phyloP scores from a whole-genome alignment of 2,113 vertebrate species.

The Halcyon senegalensis region DNA sequence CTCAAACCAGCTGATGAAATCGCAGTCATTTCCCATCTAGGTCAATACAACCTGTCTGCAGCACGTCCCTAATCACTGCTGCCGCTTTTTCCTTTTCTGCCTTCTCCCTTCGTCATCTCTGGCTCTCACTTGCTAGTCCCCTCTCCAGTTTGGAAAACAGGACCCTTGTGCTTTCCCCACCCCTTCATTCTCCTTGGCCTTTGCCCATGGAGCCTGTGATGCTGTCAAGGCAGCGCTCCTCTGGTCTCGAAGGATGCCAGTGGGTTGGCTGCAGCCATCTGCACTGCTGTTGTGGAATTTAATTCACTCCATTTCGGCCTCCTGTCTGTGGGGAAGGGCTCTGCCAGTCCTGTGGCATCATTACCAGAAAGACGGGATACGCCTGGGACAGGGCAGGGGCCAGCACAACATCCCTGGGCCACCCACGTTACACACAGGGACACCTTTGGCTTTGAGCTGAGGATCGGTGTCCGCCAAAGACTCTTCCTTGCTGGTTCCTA shows the following conservation, averaged over 20 bases:
- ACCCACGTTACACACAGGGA: fast-evolving
- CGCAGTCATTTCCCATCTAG: not conserved
- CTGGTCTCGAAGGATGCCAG: not conserved
- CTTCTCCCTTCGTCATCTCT: not conserved
- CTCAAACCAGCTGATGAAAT: not conserved
- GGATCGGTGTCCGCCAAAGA: not conserved
- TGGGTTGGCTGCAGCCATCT: not conserved
- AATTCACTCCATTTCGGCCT: not conserved
- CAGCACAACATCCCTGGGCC: not conserved
- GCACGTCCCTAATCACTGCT: not conserved
- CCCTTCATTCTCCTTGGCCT: not conserved
- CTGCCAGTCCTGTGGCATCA: not conserved
- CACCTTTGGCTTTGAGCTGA: not conserved
- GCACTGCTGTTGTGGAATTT: not conserved
- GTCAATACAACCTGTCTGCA: not conserved
- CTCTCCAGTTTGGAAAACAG: not conserved
- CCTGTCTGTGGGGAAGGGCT: not conserved
- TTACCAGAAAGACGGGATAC: not conserved
- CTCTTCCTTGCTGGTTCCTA: not conserved
- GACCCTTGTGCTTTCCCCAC: not conserved
- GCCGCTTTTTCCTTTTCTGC: not conserved
- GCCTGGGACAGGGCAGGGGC: no score
- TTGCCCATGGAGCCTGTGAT: not conserved
- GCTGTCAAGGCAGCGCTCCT: not conserved
- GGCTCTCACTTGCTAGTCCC: not conserved